Conservation (phyloP, 2,888 invertebrate genomes). For the Hydrotaea diabolus region DNA sequence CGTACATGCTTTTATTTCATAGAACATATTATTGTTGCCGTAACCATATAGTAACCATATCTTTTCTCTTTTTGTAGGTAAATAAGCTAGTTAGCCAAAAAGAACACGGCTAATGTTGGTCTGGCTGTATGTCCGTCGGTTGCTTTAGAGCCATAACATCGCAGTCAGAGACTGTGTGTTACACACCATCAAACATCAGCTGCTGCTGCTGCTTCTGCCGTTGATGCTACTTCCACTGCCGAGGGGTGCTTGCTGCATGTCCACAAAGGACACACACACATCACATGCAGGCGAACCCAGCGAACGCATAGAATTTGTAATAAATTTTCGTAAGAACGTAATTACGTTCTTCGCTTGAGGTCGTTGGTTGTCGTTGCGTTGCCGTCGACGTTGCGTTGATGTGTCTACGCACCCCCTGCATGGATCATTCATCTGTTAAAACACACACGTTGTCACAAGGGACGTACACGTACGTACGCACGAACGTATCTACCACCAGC, state of each 20-base stretch:
- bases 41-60: too few relatives aligned
- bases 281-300: neutral
- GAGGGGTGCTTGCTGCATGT: neutral
- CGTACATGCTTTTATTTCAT: too few relatives aligned
- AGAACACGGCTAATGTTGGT: too few relatives aligned
- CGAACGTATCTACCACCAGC: neutral
- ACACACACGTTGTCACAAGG: neutral
- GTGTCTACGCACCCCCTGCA: constrained; percentile 43
- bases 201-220: neutral
- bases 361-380: neutral
- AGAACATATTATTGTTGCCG: too few relatives aligned
- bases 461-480: too few relatives aligned
- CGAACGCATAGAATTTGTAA: constrained; percentile 20
- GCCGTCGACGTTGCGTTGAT: neutral
- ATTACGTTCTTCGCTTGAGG: constrained; percentile 47
- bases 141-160: neutral
- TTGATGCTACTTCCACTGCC: neutral
- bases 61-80: too few relatives aligned
- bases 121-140: too few relatives aligned
- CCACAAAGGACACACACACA: neutral
- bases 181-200: neutral
- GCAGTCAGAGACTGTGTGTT: neutral
- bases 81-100: too few relatives aligned
- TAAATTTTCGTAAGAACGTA: constrained; percentile 17
- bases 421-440: neutral